These are phyloP conservation scores for Lucilia sericata DNA, from an alignment of 1,140 invertebrate genomes.

Conservation along the genomic window DNA sequence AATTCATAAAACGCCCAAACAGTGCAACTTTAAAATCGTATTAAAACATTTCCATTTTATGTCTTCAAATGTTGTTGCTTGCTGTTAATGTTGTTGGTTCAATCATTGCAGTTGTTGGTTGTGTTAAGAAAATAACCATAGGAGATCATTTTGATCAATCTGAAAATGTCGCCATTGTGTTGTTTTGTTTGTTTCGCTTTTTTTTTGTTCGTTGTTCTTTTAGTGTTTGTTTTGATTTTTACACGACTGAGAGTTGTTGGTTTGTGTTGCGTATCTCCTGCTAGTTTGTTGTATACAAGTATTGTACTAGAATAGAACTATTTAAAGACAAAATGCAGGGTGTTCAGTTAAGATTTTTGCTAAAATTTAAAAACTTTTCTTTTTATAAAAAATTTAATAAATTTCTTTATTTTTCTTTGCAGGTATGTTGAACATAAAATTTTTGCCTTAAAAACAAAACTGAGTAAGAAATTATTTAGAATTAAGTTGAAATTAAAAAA, in stretches of 20 bases:
- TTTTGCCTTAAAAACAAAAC: too few species aligned
- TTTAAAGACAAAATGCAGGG: not conserved
- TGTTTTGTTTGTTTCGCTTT: not conserved
- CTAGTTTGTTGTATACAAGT: not conserved
- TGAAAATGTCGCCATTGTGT: not conserved
- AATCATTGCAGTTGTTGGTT: not conserved
- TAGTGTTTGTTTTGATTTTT: not conserved
- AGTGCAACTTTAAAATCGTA: not conserved
- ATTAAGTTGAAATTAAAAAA: too few species aligned
- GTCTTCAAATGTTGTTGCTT: not conserved
- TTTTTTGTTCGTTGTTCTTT: not conserved
- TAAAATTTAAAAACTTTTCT: too few species aligned
- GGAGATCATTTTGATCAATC: not conserved
- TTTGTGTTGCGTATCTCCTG: not conserved
- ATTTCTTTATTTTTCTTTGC: too few species aligned
- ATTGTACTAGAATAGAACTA: not conserved
- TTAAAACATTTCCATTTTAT: slow-evolving; percentile 22
- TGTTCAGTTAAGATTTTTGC: not conserved
- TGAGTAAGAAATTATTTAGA: too few species aligned
- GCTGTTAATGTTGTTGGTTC: not conserved
- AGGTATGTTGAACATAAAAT: too few species aligned
- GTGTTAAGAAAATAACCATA: not conserved
- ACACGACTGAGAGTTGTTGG: not conserved
- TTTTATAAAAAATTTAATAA: too few species aligned
- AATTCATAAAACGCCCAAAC: not conserved